phyloP scores from a whole-genome alignment of 2,888 invertebrate genomes.

The Amitus sp. region DNA sequence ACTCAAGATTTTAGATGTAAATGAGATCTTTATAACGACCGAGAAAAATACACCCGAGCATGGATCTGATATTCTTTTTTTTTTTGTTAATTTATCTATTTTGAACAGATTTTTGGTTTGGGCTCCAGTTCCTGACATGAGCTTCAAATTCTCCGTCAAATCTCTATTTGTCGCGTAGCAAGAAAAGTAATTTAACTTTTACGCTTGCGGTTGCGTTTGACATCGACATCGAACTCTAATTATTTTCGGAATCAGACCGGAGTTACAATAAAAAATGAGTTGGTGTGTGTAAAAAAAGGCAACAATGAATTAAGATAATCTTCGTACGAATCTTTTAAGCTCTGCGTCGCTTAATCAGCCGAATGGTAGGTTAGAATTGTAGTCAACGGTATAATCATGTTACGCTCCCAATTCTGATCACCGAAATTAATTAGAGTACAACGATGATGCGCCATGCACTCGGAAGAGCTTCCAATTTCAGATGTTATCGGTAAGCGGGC shows the following conservation, averaged over 20 bases:
- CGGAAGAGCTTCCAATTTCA: slow-evolving; percentile 49
- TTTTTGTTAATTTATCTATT: too few relatives aligned
- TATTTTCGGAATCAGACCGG: slow-evolving; percentile 3
- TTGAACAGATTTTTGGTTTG: too few relatives aligned
- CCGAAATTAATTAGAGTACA: slow-evolving; percentile 62
- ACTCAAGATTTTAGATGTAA: too few relatives aligned
- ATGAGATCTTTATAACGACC: too few relatives aligned
- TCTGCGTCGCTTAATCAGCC: slow-evolving; percentile 53
- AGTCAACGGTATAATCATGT: slow-evolving; percentile 57
- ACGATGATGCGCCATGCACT: slow-evolving; percentile 56
- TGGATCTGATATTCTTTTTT: too few relatives aligned
- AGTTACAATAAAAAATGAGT: too few relatives aligned
- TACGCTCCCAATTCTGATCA: slow-evolving; percentile 60
- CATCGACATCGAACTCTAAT: slow-evolving; percentile 26
- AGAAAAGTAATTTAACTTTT: too few relatives aligned
- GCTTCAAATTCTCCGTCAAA: too few relatives aligned
- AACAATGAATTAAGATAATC: slow-evolving; percentile 41
- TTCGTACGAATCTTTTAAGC: slow-evolving; percentile 44
- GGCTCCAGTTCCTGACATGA: too few relatives aligned
- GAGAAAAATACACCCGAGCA: too few relatives aligned
- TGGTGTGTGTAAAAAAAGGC: slow-evolving; percentile 40
- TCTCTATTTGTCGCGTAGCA: too few relatives aligned
- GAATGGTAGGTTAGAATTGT: slow-evolving; percentile 57
- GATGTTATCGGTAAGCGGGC: slow-evolving; percentile 41
- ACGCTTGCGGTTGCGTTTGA: slow-evolving; percentile 30